phyloP scores from a whole-genome alignment of 2,113 vertebrate species.

The Zosterops hypoxanthus region DNA sequence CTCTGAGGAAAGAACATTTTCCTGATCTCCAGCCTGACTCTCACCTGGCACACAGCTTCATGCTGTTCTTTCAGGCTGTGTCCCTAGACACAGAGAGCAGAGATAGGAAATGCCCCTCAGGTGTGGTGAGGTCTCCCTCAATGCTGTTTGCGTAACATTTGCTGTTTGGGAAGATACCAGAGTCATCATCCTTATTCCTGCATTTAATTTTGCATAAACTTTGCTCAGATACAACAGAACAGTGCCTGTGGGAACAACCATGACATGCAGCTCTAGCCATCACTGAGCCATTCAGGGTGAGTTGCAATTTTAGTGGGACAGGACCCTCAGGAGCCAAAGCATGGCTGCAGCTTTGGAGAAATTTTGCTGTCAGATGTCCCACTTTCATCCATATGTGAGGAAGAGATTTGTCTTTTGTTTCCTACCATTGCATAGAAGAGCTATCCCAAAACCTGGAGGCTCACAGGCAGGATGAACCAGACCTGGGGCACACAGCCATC shows the following conservation, averaged over 20 bases:
- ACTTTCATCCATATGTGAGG: fast-evolving
- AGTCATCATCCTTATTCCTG: not conserved
- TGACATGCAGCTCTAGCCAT: not conserved
- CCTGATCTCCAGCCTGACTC: not conserved
- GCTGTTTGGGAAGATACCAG: not conserved
- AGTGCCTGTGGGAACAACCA: not conserved
- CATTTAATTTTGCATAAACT: constrained; percentile 10
- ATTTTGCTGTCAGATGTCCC: not conserved
- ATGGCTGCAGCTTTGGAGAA: not conserved
- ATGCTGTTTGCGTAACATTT: not conserved
- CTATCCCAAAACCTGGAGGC: not conserved
- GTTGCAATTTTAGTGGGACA: not conserved
- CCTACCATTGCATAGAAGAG: not conserved
- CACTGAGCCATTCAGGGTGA: not conserved
- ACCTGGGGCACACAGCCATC: not conserved
- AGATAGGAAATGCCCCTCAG: not conserved
- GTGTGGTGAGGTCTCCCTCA: not conserved
- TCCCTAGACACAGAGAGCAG: not conserved
- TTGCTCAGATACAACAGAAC: not conserved
- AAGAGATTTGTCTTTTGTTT: not conserved
- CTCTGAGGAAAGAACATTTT: not conserved
- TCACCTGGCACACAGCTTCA: not conserved
- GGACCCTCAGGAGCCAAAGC: not conserved
- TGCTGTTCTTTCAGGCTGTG: not conserved
- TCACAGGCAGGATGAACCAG: not conserved